Evolutionary conservation across 2,888 invertebrate genomes (phyloP).

Genomic region (Drosophila mettleri): DNA sequence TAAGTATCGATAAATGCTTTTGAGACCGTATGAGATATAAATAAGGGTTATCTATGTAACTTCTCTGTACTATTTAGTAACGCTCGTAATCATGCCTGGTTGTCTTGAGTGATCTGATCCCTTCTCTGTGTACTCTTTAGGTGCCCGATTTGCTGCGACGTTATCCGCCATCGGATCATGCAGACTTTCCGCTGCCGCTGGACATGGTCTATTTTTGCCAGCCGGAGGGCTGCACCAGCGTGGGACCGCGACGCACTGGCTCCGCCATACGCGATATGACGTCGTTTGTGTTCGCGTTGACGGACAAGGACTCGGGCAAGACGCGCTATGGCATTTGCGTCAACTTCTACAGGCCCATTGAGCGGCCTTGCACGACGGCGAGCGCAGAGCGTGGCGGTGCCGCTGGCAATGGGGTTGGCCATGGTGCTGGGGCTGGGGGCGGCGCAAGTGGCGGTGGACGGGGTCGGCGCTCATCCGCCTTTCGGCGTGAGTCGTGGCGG

Average conservation of each 20-base stretch:
- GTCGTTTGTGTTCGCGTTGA: constrained; percentile 98
- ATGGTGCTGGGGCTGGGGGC: constrained; percentile 41
- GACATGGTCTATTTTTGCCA: constrained; percentile 99
- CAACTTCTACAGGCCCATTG: constrained; percentile 98
- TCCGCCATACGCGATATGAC: constrained; percentile 93
- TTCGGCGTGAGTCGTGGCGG: constrained; percentile 94
- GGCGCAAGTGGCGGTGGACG: constrained; percentile 72
- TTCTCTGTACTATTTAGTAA: too few species aligned
- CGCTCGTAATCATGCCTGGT: background rate
- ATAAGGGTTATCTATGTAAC: too few species aligned
- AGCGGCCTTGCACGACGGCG: constrained; percentile 86
- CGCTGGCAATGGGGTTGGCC: constrained; percentile 47
- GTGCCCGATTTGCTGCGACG: constrained; percentile 96
- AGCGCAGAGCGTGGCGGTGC: constrained; percentile 49
- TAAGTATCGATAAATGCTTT: too few species aligned
- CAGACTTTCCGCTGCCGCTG: constrained; percentile 97
- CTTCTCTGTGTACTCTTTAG: constrained; percentile 68
- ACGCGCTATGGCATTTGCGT: constrained; percentile 98
- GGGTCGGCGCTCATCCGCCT: constrained; percentile 86
- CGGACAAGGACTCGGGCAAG: constrained; percentile 99
- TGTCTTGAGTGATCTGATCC: background rate
- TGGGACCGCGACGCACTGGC: constrained; percentile 92
- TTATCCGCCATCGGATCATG: constrained; percentile 98
- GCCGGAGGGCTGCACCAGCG: constrained; percentile 98
- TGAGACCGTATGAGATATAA: too few species aligned